A percentile compares a stretch with the other conserved stretches of the same genome.
Evolutionary conservation across 2,888 invertebrate species (phyloP).

Genomic region (Himalopsyche japonica): DNA sequence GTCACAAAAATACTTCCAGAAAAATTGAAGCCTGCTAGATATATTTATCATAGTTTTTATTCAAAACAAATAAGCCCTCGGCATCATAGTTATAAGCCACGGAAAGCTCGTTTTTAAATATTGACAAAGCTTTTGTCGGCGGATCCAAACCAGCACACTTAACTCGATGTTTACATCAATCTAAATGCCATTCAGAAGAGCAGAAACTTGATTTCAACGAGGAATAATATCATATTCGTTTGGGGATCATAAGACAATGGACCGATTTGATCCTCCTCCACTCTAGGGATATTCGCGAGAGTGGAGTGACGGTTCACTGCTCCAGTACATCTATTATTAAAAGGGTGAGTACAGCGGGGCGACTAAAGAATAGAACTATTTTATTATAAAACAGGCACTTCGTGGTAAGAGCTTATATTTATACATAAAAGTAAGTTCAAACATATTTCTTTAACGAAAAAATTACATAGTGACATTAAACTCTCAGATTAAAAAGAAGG

Average conservation of each 20-base stretch:
- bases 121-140: conserved; percentile 40
- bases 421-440: no score
- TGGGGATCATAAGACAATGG: conserved; percentile 16
- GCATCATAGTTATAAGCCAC: conserved; percentile 13
- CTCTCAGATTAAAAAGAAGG: no score
- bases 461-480: no score
- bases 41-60: neutral
- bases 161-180: conserved; percentile 32
- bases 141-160: conserved; percentile 28
- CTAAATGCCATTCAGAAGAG: conserved; percentile 21
- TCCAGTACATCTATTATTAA: neutral
- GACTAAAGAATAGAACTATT: neutral
- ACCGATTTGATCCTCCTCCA: conserved; percentile 34
- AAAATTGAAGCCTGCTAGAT: neutral
- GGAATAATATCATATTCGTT: neutral
- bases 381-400: no score
- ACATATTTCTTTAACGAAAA: no score
- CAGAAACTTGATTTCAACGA: neutral
- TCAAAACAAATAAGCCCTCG: neutral
- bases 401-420: no score
- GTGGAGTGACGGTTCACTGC: neutral
- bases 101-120: conserved; percentile 35
- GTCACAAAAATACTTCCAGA: neutral
- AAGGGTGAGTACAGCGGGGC: neutral
- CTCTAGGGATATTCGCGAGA: conserved; percentile 6